Evolutionary conservation across 2,888 invertebrate genomes (phyloP).

Genomic region (Eutolmus rufibarbis): DNA sequence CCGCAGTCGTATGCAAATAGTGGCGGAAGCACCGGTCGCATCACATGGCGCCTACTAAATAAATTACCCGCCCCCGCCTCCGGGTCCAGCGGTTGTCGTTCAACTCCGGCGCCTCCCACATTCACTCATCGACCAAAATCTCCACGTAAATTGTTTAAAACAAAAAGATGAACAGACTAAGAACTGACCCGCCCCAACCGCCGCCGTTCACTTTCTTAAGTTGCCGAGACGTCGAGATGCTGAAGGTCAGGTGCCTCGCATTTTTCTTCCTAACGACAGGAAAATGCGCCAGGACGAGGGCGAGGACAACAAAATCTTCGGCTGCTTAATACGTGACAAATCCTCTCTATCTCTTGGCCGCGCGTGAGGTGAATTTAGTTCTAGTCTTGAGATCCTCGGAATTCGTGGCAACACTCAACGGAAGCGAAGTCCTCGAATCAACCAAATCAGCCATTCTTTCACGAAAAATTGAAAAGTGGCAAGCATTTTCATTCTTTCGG

Average conservation of each 20-base stretch:
- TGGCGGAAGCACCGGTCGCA: not conserved
- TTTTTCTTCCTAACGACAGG: slow-evolving; percentile 14
- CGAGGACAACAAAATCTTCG: not conserved
- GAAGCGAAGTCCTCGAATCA: not conserved
- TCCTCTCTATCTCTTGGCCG: not conserved
- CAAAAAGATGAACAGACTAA: not conserved
- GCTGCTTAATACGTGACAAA: slow-evolving; percentile 23
- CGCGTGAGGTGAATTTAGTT: slow-evolving; percentile 25
- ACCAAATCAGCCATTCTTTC: not conserved
- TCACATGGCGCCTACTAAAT: not conserved
- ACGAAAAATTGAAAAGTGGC: slow-evolving; percentile 4
- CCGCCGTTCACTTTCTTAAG: not conserved
- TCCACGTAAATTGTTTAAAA: not conserved
- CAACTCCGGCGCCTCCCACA: not conserved
- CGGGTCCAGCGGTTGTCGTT: not conserved
- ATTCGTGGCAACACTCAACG: not conserved
- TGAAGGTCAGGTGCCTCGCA: slow-evolving; percentile 14
- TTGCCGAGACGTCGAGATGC: not conserved
- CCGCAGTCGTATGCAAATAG: not conserved
- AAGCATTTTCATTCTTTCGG: not conserved
- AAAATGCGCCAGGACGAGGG: not conserved
- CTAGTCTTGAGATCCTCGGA: not conserved
- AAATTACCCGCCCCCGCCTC: not conserved
- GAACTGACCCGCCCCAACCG: not conserved
- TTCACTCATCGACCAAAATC: not conserved